Percentiles rank a stretch among this genome's conserved stretches.
Conservation (phyloP, 2,888 invertebrate species). For the Conchocele bisecta region DNA sequence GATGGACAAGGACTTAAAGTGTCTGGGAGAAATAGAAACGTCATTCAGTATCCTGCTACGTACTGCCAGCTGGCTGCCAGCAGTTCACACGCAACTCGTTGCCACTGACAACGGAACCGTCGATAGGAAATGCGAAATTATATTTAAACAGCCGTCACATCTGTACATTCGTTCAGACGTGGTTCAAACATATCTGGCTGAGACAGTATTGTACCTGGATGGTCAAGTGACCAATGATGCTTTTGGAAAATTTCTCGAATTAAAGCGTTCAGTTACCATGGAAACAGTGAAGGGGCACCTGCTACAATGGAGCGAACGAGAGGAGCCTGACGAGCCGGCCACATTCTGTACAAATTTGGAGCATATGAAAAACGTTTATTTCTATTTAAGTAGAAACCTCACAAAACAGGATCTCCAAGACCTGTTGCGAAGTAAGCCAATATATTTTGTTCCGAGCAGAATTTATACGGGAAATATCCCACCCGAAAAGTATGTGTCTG, state of each 20-base stretch:
- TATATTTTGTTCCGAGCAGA: slow-evolving; percentile 72
- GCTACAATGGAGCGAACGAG: slow-evolving; percentile 70
- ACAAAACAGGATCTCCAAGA: slow-evolving; percentile 68
- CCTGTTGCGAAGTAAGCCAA: slow-evolving; percentile 70
- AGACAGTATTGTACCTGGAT: slow-evolving; percentile 74
- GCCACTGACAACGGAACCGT: slow-evolving; percentile 25
- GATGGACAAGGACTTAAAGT: slow-evolving; percentile 51
- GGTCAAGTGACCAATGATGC: slow-evolving; percentile 49
- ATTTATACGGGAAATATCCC: not conserved
- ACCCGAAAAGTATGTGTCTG: slow-evolving; percentile 35
- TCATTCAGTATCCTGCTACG: slow-evolving; percentile 74
- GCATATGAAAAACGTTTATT: slow-evolving; percentile 76
- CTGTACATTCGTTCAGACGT: slow-evolving; percentile 51
- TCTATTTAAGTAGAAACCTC: slow-evolving; percentile 69
- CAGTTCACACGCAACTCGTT: slow-evolving; percentile 44
- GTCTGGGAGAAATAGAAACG: slow-evolving; percentile 62
- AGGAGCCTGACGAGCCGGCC: slow-evolving; percentile 51
- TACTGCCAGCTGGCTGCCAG: slow-evolving; percentile 74
- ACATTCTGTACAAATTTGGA: slow-evolving; percentile 68
- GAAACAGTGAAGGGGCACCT: slow-evolving; percentile 66
- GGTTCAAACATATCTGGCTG: slow-evolving; percentile 65
- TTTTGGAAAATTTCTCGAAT: slow-evolving; percentile 68
- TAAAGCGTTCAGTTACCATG: slow-evolving; percentile 63
- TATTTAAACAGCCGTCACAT: slow-evolving; percentile 45
- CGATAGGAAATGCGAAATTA: not conserved